Percentiles rank a stretch among this genome's conserved stretches.
Evolutionary conservation across 2,888 invertebrate species (phyloP).

Genomic region (Drosophila nigricruria): DNA sequence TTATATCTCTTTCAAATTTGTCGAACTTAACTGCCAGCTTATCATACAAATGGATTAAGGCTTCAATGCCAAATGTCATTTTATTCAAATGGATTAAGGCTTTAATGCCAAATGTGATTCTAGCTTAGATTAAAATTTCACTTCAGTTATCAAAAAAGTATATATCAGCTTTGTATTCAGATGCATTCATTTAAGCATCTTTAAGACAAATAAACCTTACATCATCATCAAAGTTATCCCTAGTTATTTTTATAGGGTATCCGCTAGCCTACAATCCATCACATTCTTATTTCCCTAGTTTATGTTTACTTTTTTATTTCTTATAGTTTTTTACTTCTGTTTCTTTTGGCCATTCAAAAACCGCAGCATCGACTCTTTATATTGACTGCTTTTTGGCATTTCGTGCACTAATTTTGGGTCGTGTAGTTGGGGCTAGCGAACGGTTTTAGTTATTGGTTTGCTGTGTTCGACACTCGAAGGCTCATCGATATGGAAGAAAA

Average conservation of each 20-base stretch:
- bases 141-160: too few relatives aligned
- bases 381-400: slow-evolving; percentile 58
- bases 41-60: too few relatives aligned
- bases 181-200: too few relatives aligned
- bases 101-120: too few relatives aligned
- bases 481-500: slow-evolving; percentile 63
- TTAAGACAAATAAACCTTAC: too few relatives aligned
- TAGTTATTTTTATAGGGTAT: background rate
- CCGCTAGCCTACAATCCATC: background rate
- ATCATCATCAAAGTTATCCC: too few relatives aligned
- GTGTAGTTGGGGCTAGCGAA: slow-evolving; percentile 32
- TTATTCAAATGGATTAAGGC: too few relatives aligned
- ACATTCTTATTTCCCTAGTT: background rate
- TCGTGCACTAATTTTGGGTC: slow-evolving; percentile 74
- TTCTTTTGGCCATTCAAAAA: slow-evolving; percentile 34
- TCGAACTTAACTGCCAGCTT: too few relatives aligned
- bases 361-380: slow-evolving; percentile 50
- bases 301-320: slow-evolving; percentile 1
- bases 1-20: too few relatives aligned
- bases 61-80: too few relatives aligned
- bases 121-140: too few relatives aligned
- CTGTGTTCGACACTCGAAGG: slow-evolving; percentile 45
- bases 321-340: background rate
- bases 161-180: too few relatives aligned
- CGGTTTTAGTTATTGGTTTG: slow-evolving; percentile 75